Evolutionary conservation across 2,797 vertebrate genomes (phyloP).

Genomic region (Enteromius radiatus): DNA sequence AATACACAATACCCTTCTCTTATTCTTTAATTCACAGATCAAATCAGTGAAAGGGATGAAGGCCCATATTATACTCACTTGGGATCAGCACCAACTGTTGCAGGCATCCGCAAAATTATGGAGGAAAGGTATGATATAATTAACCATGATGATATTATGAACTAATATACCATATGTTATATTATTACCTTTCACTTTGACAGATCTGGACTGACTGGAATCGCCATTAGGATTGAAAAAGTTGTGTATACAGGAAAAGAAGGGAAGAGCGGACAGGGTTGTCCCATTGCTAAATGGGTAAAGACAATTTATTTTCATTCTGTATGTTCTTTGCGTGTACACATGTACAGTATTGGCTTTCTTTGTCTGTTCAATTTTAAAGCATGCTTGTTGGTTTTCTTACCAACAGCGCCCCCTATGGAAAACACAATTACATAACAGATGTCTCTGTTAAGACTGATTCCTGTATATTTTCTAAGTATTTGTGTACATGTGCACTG

Average conservation of each 20-base stretch:
- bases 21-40: slow-evolving; percentile 80
- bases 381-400: slow-evolving; percentile 23
- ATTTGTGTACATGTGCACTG: slow-evolving; percentile 17
- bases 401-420: slow-evolving; percentile 39
- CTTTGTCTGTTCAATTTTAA: slow-evolving; percentile 21
- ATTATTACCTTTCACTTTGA: slow-evolving; percentile 4
- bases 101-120: slow-evolving; percentile 92
- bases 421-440: slow-evolving; percentile 12
- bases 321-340: not conserved
- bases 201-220: slow-evolving; percentile 92
- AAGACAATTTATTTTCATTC: slow-evolving; percentile 61
- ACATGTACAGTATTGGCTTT: not conserved
- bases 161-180: not conserved
- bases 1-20: slow-evolving; percentile 19
- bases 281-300: slow-evolving; percentile 99
- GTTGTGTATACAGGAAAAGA: slow-evolving; percentile 98
- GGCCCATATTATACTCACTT: slow-evolving; percentile 99
- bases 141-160: slow-evolving; percentile 56
- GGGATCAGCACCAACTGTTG: slow-evolving; percentile 92
- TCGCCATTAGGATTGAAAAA: slow-evolving; percentile 94
- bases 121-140: slow-evolving; percentile 88
- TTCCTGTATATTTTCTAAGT: slow-evolving; percentile 2
- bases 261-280: slow-evolving; percentile 98
- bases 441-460: not conserved
- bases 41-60: slow-evolving; percentile 99